A percentile compares a stretch with the other conserved stretches of the same genome.
These are phyloP conservation scores for Potorous gilbertii DNA, from an alignment of 2,797 vertebrate genomes.

Conservation along the genomic window DNA sequence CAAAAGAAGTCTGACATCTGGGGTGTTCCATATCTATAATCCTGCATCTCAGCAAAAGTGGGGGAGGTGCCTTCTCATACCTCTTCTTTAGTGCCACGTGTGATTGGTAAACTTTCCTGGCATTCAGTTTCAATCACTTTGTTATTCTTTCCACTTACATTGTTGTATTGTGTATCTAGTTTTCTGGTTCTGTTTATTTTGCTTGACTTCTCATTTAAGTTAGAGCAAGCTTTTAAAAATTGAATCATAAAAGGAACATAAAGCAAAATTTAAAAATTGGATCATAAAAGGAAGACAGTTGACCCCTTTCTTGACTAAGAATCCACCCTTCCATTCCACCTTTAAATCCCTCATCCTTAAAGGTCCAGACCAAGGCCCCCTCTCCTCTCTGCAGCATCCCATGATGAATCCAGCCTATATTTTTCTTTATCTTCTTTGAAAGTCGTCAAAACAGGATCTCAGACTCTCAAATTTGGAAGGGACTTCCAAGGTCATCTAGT, in stretches of 20 bases:
- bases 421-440: background rate
- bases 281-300: background rate
- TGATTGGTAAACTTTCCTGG: background rate
- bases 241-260: background rate
- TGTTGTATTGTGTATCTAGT: background rate
- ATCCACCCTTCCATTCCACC: background rate
- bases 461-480: background rate
- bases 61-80: background rate
- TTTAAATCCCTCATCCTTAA: background rate
- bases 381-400: background rate
- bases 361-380: background rate
- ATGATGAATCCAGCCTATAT: background rate
- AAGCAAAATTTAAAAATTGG: background rate
- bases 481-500: background rate
- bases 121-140: background rate
- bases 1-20: background rate
- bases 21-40: background rate
- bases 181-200: background rate
- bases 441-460: background rate
- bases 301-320: background rate
- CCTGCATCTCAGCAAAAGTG: background rate
- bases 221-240: background rate
- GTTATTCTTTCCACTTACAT: background rate
- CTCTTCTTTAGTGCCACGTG: background rate
- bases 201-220: background rate